These are phyloP conservation scores for Eptesicus fuscus DNA, from an alignment of 2,113 vertebrate species.

Conservation along the genomic window DNA sequence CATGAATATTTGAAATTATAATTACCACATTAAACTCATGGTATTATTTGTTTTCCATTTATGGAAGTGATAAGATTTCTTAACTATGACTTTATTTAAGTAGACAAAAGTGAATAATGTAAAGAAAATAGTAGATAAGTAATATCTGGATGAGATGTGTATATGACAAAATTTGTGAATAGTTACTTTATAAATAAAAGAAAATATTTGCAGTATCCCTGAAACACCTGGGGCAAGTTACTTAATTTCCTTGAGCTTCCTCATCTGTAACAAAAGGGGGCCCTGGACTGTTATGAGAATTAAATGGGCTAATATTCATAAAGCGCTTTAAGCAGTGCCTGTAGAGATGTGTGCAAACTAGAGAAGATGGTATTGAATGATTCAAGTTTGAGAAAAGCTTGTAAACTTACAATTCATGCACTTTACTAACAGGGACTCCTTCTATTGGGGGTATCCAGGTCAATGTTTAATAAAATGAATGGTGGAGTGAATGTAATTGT, in stretches of 20 bases:
- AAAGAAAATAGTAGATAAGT: not conserved
- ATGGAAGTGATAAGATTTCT: not conserved
- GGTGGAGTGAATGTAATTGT: not conserved
- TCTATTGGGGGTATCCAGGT: not conserved
- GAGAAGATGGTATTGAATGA: not conserved
- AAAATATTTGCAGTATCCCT: not conserved
- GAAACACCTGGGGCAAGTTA: not conserved
- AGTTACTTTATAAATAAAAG: not conserved
- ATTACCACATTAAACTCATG: not conserved
- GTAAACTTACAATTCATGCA: not conserved
- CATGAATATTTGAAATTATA: not conserved
- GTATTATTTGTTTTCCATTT: not conserved
- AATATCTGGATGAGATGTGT: not conserved
- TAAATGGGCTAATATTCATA: not conserved
- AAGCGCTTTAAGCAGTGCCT: not conserved
- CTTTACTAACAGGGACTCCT: not conserved
- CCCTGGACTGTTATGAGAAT: not conserved
- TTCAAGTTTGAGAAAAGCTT: not conserved
- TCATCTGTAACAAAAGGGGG: not conserved
- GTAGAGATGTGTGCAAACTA: not conserved
- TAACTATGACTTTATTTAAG: not conserved
- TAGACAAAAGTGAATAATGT: not conserved
- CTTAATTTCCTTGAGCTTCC: not conserved
- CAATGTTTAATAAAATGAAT: not conserved
- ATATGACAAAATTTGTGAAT: not conserved